phyloP scores from a whole-genome alignment of 2,888 invertebrate species.

The Epistrophe grossulariae region DNA sequence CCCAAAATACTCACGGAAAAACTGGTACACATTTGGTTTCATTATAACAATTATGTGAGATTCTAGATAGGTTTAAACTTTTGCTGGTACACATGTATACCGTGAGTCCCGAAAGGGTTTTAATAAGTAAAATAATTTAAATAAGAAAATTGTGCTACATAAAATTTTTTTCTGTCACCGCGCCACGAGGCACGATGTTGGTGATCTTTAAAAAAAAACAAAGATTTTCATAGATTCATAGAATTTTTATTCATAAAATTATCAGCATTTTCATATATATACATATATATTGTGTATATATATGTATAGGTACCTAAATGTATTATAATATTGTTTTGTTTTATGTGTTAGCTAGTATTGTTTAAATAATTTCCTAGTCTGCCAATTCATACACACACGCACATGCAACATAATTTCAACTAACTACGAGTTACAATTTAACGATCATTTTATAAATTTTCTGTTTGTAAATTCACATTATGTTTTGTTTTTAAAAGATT shows the following conservation, averaged over 20 bases:
- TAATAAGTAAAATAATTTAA: too few species aligned
- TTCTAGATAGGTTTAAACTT: too few species aligned
- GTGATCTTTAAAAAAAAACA: not conserved
- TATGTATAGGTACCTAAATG: conserved; percentile 40
- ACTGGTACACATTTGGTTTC: too few species aligned
- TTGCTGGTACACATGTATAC: too few species aligned
- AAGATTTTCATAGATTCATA: conserved; percentile 65
- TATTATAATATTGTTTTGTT: conserved; percentile 46
- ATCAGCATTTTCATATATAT: conserved; percentile 67
- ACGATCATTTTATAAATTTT: conserved; percentile 52
- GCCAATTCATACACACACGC: conserved; percentile 67
- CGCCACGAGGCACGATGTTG: too few species aligned
- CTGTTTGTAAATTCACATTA: conserved; percentile 58
- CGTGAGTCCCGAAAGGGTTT: too few species aligned
- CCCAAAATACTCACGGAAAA: too few species aligned
- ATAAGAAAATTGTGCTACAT: too few species aligned
- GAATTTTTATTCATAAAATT: conserved; percentile 70
- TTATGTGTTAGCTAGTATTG: conserved; percentile 55
- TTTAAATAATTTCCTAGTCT: conserved; percentile 45
- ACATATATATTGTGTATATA: conserved; percentile 16
- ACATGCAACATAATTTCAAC: conserved; percentile 68
- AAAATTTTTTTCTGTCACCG: too few species aligned
- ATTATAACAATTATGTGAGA: too few species aligned
- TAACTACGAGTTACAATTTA: conserved; percentile 69
- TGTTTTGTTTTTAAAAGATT: conserved; percentile 34